Evolutionary conservation across 2,888 invertebrate genomes (phyloP).

Genomic region (Seira ritae): DNA sequence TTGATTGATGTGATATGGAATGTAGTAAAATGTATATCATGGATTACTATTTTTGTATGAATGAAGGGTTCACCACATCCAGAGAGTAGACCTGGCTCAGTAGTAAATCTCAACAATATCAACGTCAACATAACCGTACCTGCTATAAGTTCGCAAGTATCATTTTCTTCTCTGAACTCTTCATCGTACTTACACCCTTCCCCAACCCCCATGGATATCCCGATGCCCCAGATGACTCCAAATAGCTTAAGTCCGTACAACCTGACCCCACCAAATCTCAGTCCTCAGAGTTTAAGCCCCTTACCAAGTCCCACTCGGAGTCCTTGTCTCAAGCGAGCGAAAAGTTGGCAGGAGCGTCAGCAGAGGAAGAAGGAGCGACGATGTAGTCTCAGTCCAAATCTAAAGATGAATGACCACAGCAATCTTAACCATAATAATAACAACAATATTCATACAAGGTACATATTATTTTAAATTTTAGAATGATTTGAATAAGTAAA

Average conservation of each 20-base stretch:
- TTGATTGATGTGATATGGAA: no score
- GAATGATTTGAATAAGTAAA: neutral
- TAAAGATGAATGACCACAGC: slow-evolving; percentile 73
- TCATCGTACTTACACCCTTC: slow-evolving; percentile 61
- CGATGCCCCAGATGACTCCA: slow-evolving; percentile 57
- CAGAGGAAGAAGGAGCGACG: slow-evolving; percentile 71
- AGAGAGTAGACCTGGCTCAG: slow-evolving; percentile 67
- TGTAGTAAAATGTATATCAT: no score
- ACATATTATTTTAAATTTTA: slow-evolving; percentile 6
- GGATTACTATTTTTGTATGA: neutral
- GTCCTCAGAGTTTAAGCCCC: slow-evolving; percentile 72
- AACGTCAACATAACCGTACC: slow-evolving; percentile 64
- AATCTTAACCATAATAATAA: slow-evolving; percentile 73
- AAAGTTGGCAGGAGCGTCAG: slow-evolving; percentile 73
- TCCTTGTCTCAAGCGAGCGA: slow-evolving; percentile 72
- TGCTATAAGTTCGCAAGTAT: slow-evolving; percentile 68
- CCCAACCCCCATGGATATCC: slow-evolving; percentile 47
- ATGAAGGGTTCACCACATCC: slow-evolving; percentile 72
- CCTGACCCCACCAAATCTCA: slow-evolving; percentile 70
- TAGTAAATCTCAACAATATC: slow-evolving; percentile 67
- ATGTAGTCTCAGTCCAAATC: slow-evolving; percentile 72
- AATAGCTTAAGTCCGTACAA: slow-evolving; percentile 72
- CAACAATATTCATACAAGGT: slow-evolving; percentile 73
- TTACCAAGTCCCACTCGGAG: slow-evolving; percentile 70
- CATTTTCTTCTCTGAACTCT: slow-evolving; percentile 72